phyloP scores from a whole-genome alignment of 2,797 vertebrate genomes.

The Spinibarbus caldwelli region DNA sequence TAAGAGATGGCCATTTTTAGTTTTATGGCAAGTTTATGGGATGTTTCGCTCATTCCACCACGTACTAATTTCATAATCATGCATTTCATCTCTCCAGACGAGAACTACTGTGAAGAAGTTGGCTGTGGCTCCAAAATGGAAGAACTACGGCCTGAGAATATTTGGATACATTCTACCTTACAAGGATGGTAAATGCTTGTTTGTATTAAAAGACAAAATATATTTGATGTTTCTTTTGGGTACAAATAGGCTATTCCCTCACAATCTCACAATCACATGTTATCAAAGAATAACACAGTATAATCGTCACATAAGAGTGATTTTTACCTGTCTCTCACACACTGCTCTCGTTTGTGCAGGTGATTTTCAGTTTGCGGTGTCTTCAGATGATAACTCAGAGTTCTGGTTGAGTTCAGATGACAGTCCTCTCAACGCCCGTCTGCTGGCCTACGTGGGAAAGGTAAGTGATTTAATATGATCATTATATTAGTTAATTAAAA shows the following conservation, averaged over 20 bases:
- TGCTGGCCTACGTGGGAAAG: slow-evolving; percentile 92
- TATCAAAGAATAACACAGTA: not conserved
- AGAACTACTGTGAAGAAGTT: slow-evolving; percentile 93
- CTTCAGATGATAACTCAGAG: slow-evolving; percentile 97
- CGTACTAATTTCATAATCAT: slow-evolving; percentile 14
- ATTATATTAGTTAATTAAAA: not conserved
- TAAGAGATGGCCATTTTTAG: not conserved
- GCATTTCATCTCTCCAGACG: slow-evolving; percentile 73
- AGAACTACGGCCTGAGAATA: slow-evolving; percentile 95
- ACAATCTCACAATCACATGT: slow-evolving; percentile 33
- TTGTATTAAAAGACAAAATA: not conserved
- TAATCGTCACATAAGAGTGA: no score
- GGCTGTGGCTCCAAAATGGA: slow-evolving; percentile 97
- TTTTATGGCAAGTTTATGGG: no score
- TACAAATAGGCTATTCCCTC: not conserved
- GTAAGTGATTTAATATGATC: slow-evolving; percentile 71
- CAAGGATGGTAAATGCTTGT: slow-evolving; percentile 85
- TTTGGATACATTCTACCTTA: slow-evolving; percentile 97
- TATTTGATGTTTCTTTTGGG: no score
- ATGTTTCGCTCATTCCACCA: not conserved
- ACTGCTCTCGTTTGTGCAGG: slow-evolving; percentile 81
- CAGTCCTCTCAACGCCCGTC: slow-evolving; percentile 86
- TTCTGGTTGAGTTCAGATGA: slow-evolving; percentile 95
- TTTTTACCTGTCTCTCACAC: no score
- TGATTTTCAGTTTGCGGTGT: slow-evolving; percentile 97